phyloP scores from a whole-genome alignment of 2,113 vertebrate genomes.

The Tautogolabrus adspersus region DNA sequence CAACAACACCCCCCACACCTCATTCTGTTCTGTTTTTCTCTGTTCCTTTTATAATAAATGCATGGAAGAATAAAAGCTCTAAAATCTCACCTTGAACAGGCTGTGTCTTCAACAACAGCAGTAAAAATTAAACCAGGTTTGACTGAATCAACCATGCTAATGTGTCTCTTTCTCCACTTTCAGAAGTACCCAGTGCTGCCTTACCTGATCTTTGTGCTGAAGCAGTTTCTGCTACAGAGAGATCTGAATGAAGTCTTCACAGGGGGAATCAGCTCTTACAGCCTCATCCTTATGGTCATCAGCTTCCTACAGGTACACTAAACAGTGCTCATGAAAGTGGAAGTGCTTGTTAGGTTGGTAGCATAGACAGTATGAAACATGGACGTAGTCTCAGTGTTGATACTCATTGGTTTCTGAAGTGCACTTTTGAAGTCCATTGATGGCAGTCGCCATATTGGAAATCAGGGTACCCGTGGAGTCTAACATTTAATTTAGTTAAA shows the following conservation, averaged over 20 bases:
- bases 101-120: neutral
- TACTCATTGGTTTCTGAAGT: no score
- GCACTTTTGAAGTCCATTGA: no score
- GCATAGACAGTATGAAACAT: neutral
- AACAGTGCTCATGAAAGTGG: neutral
- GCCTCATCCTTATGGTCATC: slow-evolving; percentile 89
- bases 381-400: no score
- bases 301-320: slow-evolving; percentile 86
- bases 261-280: slow-evolving; percentile 88
- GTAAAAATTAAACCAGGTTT: neutral
- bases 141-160: slow-evolving; percentile 3
- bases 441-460: no score
- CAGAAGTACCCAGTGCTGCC: slow-evolving; percentile 87
- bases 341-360: no score
- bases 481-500: no score
- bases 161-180: slow-evolving; percentile 19
- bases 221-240: slow-evolving; percentile 88
- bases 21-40: neutral
- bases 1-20: no score
- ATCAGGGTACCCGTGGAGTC: no score
- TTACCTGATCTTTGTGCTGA: slow-evolving; percentile 89
- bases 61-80: neutral
- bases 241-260: slow-evolving; percentile 89
- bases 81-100: no score
- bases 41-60: neutral